Conservation (phyloP, 2,888 invertebrate genomes). For the Colletes collaris region DNA sequence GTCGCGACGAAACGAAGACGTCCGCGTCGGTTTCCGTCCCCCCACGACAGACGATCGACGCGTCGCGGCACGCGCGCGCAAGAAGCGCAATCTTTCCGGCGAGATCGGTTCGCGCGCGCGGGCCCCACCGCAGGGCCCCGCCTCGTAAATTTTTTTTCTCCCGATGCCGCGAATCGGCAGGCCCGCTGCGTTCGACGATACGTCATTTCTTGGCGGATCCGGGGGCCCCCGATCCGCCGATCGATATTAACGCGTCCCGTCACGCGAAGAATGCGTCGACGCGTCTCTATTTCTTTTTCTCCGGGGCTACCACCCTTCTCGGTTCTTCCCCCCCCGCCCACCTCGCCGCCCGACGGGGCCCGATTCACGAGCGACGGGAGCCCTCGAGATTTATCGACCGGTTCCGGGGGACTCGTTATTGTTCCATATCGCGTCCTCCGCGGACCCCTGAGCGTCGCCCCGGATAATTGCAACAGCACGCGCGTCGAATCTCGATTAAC, state of each 20-base stretch:
- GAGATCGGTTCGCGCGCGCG: slow-evolving; percentile 42
- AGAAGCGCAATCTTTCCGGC: slow-evolving; percentile 49
- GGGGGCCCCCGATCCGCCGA: slow-evolving; percentile 34
- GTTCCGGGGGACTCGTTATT: slow-evolving; percentile 50
- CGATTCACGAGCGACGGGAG: slow-evolving; percentile 44
- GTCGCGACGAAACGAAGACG: slow-evolving; percentile 36
- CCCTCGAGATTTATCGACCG: slow-evolving; percentile 58
- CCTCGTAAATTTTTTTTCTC: slow-evolving; percentile 66
- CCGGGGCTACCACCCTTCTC: slow-evolving; percentile 22
- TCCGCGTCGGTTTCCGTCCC: slow-evolving; percentile 32
- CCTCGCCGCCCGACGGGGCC: slow-evolving; percentile 8
- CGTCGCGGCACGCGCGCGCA: slow-evolving; percentile 47
- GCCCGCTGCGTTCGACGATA: slow-evolving; percentile 66
- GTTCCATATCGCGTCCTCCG: slow-evolving; percentile 39
- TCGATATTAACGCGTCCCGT: slow-evolving; percentile 69
- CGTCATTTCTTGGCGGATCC: slow-evolving; percentile 72
- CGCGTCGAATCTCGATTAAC: slow-evolving; percentile 43
- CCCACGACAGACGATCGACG: slow-evolving; percentile 52
- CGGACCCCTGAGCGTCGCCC: neutral
- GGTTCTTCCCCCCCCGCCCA: neutral
- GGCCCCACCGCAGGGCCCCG: slow-evolving; percentile 34
- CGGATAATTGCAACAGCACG: slow-evolving; percentile 42
- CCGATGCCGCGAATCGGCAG: slow-evolving; percentile 64
- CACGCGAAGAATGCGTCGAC: slow-evolving; percentile 68
- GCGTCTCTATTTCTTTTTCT: slow-evolving; percentile 61